Conservation (phyloP, 2,113 vertebrate genomes). For the Tenebrosternarchus preto region DNA sequence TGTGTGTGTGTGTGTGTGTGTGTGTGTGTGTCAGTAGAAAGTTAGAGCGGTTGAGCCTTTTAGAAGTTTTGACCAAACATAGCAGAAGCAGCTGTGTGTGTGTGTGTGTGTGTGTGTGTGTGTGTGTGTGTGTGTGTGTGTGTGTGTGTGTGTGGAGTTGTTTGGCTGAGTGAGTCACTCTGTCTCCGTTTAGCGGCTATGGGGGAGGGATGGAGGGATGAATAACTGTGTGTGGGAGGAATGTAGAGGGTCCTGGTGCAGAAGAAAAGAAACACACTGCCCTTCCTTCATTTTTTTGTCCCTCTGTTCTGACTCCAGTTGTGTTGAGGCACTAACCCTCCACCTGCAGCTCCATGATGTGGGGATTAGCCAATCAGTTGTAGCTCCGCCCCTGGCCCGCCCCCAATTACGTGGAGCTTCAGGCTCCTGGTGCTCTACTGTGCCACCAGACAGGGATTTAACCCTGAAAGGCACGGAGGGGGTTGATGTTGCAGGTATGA, state of each 20-base stretch:
- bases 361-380: slow-evolving; percentile 61
- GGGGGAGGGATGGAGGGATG: slow-evolving; percentile 6
- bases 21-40: slow-evolving; percentile 2
- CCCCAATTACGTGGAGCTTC: slow-evolving; percentile 41
- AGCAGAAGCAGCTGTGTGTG: neutral
- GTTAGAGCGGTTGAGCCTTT: slow-evolving; percentile 26
- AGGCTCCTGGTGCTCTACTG: slow-evolving; percentile 14
- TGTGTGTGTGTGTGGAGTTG: neutral
- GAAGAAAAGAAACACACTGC: slow-evolving; percentile 16
- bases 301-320: slow-evolving; percentile 47
- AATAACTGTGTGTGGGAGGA: slow-evolving; percentile 11
- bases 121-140: too few relatives aligned
- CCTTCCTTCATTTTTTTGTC: neutral
- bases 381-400: slow-evolving; percentile 44
- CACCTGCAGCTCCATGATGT: slow-evolving; percentile 51
- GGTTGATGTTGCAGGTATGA: slow-evolving; percentile 47
- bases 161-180: slow-evolving; percentile 25
- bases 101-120: too few relatives aligned
- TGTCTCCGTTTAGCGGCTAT: slow-evolving; percentile 1
- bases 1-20: too few relatives aligned
- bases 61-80: slow-evolving; percentile 33
- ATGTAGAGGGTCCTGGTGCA: slow-evolving; percentile 20
- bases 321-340: slow-evolving; percentile 42
- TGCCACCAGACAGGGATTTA: slow-evolving; percentile 48
- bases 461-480: slow-evolving; percentile 32